Percentiles rank a stretch among this genome's conserved stretches.
phyloP scores from a whole-genome alignment of 2,888 invertebrate species.

The Phania funesta region DNA sequence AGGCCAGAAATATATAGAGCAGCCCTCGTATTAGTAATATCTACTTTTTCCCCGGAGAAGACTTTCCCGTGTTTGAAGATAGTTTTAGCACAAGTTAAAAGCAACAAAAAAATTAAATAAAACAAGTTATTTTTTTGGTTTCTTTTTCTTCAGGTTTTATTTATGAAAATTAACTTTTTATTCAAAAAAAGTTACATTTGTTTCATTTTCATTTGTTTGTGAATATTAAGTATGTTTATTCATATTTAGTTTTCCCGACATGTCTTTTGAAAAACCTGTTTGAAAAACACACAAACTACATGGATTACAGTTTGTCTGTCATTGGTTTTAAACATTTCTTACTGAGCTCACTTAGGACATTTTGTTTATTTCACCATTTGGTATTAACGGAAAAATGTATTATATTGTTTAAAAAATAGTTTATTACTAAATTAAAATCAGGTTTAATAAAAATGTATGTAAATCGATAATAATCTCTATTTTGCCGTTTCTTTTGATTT shows the following conservation, averaged over 20 bases:
- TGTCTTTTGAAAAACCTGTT: conserved; percentile 24
- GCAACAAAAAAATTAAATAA: not conserved
- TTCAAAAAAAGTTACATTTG: conserved; percentile 57
- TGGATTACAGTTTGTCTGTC: conserved; percentile 5
- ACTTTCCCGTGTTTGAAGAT: no score
- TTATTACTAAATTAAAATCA: not conserved
- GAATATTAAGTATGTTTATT: conserved; percentile 3
- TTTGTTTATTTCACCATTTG: conserved; percentile 56
- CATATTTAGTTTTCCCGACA: conserved; percentile 24
- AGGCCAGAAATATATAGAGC: no score
- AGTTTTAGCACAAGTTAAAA: not conserved
- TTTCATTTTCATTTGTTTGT: conserved; percentile 21
- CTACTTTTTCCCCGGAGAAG: no score
- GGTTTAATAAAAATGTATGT: not conserved
- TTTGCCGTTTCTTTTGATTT: not conserved
- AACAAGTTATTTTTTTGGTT: conserved; percentile 45
- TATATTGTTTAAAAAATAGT: conserved; percentile 12
- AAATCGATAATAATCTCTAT: conserved; percentile 9
- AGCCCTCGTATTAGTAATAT: no score
- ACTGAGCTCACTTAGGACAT: conserved; percentile 19
- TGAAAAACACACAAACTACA: conserved; percentile 28
- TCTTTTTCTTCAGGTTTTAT: conserved; percentile 65
- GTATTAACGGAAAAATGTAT: conserved; percentile 44
- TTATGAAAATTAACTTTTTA: conserved; percentile 60
- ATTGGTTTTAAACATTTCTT: conserved; percentile 2